Conservation (phyloP, 2,113 vertebrate species). For the Rhea americana region DNA sequence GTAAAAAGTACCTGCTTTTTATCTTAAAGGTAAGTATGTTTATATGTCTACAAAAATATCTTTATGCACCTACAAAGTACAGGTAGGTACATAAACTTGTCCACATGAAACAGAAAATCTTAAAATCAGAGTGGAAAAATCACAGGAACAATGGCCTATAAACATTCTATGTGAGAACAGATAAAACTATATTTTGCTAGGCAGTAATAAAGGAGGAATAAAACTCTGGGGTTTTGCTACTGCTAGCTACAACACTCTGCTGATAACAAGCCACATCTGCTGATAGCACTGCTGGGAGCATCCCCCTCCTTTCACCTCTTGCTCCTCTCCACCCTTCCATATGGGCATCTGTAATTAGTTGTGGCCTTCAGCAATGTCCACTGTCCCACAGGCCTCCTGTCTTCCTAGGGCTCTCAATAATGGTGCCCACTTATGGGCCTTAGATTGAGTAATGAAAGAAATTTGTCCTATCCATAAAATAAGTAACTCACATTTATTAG, state of each 20-base stretch:
- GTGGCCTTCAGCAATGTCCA: neutral
- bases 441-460: neutral
- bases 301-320: neutral
- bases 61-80: neutral
- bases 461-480: neutral
- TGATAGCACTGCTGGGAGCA: neutral
- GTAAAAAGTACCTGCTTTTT: neutral
- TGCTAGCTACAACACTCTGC: neutral
- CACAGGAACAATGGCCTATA: neutral
- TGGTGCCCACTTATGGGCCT: neutral
- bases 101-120: neutral
- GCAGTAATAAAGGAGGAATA: neutral
- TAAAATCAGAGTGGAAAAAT: neutral
- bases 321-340: neutral
- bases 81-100: neutral
- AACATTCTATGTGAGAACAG: neutral
- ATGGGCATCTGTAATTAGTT: neutral
- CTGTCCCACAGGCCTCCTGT: neutral
- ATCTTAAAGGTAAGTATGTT: neutral
- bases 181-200: neutral
- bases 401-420: neutral
- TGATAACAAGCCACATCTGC: neutral
- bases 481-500: neutral
- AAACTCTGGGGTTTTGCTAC: neutral
- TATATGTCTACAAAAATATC: neutral